Percentiles rank a stretch among this genome's conserved stretches.
phyloP scores from a whole-genome alignment of 1,140 invertebrate genomes.

The Lepidurus couesii region DNA sequence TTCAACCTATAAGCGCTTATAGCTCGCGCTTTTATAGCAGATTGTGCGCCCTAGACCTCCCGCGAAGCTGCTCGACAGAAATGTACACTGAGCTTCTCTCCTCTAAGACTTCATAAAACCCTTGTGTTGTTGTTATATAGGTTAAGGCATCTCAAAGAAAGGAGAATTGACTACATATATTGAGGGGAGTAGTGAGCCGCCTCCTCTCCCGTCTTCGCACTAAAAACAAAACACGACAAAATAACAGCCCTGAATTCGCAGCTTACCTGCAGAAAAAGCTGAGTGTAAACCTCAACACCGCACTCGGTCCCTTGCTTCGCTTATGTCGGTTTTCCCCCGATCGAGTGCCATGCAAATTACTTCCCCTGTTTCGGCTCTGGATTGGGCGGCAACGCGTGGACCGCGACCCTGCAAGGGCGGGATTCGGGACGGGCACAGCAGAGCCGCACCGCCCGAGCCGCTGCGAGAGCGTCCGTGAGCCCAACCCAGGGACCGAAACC shows the following conservation, averaged over 20 bases:
- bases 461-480: not conserved
- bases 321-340: not conserved
- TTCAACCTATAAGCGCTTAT: not conserved
- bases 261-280: not conserved
- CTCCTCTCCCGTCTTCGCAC: not conserved
- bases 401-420: not conserved
- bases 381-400: not conserved
- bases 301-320: not conserved
- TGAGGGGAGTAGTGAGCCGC: not conserved
- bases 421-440: not conserved
- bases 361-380: conserved; percentile 6
- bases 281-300: not conserved
- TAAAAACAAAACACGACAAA: not conserved
- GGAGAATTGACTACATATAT: not conserved
- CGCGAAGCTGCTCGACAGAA: conserved; percentile 13
- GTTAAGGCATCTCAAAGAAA: not conserved
- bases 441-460: not conserved
- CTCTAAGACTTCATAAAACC: conserved; percentile 19
- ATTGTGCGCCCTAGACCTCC: conserved; percentile 5
- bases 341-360: conserved; percentile 14
- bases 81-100: conserved; percentile 7
- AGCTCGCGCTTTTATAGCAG: conserved; percentile 1
- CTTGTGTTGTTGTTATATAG: not conserved
- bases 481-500: not conserved
- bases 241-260: not conserved